Base-by-base conservation (phyloP, 2,113 vertebrate species). In the Rhea pennata region DNA sequence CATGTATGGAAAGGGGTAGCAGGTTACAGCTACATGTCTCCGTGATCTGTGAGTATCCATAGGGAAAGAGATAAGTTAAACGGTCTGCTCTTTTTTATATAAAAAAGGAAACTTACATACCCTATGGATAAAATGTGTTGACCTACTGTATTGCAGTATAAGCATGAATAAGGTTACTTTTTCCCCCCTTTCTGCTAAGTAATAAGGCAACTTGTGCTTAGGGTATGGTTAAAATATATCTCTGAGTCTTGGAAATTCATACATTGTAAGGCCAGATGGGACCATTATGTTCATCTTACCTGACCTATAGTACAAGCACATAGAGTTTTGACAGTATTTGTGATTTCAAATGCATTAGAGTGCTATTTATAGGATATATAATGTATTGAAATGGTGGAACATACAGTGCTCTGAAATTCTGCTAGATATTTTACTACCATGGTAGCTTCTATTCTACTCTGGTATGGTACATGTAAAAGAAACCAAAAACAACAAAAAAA, bases 231-330 rank as follows among this genome's bases (percentile, higher is more conserved):
- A 95, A 96, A 92, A 94, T 92, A 88, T 84, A 92, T 69, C 92
- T 95, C 85, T 96, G 95, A 93, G 74, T 96, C 94, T 80, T 80
- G 64, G 84, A 97, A 97, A 96, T 95, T 95, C 91, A 95, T 95
- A 92, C 86, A 96, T 94, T 16, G 50, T 93, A 94, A 95, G 94
- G 92, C 94, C 95, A 95, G 93, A 92, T 94, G 92, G 94, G 91
- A 95, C 88, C 65, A 84, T 96, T 96, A 91, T 85, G 92, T 94
- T 96, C 88, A 91, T 95, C 86, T 94, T 87, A 77, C 87, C 96
- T 94, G 95, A 96, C 94, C 95, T 93, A 85, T 76, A 91, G 84
- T 91, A 84, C 81, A 85, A 97, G 87, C 92, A 36, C 84, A 92
- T 93, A 96, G 96, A 92, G 87, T 96, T 96, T 96, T 5, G 8